Evolutionary conservation across 2,888 invertebrate genomes (phyloP), one percentile per base, ranked within the genome.

Genomic region (Tetanocera ferruginea): DNA sequence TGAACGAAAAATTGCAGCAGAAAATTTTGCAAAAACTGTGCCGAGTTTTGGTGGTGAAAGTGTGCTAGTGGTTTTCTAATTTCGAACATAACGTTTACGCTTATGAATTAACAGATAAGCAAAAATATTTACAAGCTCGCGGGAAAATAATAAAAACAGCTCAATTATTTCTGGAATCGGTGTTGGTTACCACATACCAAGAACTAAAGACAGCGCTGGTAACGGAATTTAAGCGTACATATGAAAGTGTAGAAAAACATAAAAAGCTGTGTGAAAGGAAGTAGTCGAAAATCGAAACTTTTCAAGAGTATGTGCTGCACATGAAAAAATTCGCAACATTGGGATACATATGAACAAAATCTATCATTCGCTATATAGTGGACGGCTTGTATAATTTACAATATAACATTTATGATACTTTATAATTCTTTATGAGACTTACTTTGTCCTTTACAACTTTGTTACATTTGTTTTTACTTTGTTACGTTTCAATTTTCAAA

Each of bases 281-380:
- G 60, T 77, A 76, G 66, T 51, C 25, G 11, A 77, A 76, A 60
- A 75, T 37, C 34, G 80, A 77, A 69, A 9, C 31, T 64, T 76
- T 78, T 37, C 75, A 73, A 0, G 80, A 80, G 55, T 80, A 76
- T 25, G 55, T 80, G 19, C 76, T 79, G n/a, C 28, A 28, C 37
- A 79, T 80, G 76, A 57, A 67, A n/a, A 73, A 76, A 72, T 72
- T 79, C n/a, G 77, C 62, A 25, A 64, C 17, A 9, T 17, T 52
- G 5, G 77, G 72, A 8, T 31, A 69, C 19, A 57, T 80, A 11
- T 78, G 79, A 6, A 57, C 19, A 17, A 37, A 51, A 19, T 72
- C 79, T 1, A 57, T 80, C 14, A 71, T 78, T 51, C 74, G 55
- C 9, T 78, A 78, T 51, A 76, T 80, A n/a, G 75, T 77, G n/a